Conservation (phyloP, 2,797 vertebrate genomes). For the Glossophaga mutica region DNA sequence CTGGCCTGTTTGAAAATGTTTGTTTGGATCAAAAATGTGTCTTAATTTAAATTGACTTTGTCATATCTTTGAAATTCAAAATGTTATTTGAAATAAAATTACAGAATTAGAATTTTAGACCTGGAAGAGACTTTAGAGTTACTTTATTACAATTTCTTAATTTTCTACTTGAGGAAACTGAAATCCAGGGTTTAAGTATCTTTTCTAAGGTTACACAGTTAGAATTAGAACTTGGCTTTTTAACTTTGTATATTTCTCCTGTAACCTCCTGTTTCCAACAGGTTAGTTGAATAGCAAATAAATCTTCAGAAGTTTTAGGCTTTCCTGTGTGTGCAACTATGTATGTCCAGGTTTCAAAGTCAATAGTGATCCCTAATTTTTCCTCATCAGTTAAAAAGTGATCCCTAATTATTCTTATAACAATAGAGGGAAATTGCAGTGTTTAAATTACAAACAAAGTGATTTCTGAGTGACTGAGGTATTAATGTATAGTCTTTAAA, state of each 20-base stretch:
- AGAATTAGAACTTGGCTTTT: neutral
- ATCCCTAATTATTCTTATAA: neutral
- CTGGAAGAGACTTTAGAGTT: neutral
- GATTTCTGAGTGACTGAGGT: neutral
- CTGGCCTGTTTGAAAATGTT: neutral
- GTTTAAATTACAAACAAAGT: neutral
- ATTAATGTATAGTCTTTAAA: neutral
- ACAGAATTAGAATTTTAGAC: conserved; percentile 28
- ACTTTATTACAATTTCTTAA: neutral
- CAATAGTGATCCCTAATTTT: neutral
- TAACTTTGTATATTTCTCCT: neutral
- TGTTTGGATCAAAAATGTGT: conserved; percentile 13
- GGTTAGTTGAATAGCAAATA: neutral
- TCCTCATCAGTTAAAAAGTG: neutral
- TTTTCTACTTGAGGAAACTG: conserved; percentile 13
- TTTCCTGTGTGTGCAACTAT: neutral
- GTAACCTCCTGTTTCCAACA: neutral
- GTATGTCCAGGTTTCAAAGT: neutral
- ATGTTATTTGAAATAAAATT: conserved; percentile 29
- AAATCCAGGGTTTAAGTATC: neutral
- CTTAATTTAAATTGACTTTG: neutral
- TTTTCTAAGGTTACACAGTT: neutral
- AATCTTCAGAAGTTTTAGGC: neutral
- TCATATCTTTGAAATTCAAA: conserved; percentile 24
- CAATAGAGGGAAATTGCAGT: neutral